These are phyloP conservation scores for Carettochelys insculpta DNA, from an alignment of 2,113 vertebrate genomes.

Conservation along the genomic window DNA sequence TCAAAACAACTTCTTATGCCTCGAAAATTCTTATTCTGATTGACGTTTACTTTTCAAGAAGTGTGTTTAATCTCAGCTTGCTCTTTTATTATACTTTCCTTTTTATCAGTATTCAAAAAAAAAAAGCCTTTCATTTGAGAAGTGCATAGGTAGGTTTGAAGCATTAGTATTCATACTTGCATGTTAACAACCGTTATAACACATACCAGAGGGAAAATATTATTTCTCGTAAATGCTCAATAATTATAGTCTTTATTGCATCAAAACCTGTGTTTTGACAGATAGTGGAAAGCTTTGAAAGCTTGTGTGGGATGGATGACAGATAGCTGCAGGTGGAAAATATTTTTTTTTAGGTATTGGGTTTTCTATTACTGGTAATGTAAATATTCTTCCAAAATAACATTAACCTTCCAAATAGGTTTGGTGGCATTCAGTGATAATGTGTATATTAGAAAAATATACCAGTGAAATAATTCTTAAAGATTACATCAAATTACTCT, in stretches of 20 bases:
- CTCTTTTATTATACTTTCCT: conserved; percentile 40
- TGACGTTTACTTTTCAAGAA: conserved; percentile 64
- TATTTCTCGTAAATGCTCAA: conserved; percentile 78
- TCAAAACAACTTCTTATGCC: conserved; percentile 34
- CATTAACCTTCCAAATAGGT: conserved; percentile 59
- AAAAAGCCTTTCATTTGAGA: conserved; percentile 27
- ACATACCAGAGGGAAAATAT: conserved; percentile 75
- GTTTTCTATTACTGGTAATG: conserved; percentile 45
- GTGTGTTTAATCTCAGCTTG: conserved; percentile 45
- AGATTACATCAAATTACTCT: conserved; percentile 63
- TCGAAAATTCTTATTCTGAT: conserved; percentile 51
- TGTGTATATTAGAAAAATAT: conserved; percentile 44
- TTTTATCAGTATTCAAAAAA: conserved; percentile 34
- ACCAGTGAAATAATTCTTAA: conserved; percentile 53
- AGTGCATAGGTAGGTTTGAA: conserved; percentile 44
- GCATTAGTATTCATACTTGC: conserved; percentile 67
- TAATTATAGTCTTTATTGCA: conserved; percentile 81
- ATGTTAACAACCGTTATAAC: conserved; percentile 67
- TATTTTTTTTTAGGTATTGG: conserved; percentile 60
- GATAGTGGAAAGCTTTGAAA: conserved; percentile 72
- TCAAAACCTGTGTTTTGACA: conserved; percentile 76
- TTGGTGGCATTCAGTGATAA: conserved; percentile 21
- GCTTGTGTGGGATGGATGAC: conserved; percentile 67
- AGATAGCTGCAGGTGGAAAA: conserved; percentile 71
- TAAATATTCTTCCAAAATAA: conserved; percentile 64